A percentile compares a stretch with the other conserved stretches of the same genome.
Conservation (phyloP, 2,888 invertebrate genomes). For the Coecobrya sp. region DNA sequence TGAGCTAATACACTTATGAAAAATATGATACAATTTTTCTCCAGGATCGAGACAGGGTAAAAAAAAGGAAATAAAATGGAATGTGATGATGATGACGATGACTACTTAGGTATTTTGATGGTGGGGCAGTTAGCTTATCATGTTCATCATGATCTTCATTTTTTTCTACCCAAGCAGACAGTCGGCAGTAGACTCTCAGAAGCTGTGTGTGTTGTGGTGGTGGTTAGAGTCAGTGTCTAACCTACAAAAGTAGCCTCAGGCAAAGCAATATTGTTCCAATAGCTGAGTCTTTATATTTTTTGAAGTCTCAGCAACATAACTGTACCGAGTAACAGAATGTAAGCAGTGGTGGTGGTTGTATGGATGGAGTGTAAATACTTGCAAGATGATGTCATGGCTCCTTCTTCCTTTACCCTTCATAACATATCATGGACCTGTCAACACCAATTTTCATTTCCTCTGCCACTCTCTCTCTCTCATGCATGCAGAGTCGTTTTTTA, state of each 20-base stretch:
- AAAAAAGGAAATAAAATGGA: no score
- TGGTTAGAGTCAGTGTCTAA: background rate
- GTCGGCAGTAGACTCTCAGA: background rate
- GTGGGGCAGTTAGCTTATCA: background rate
- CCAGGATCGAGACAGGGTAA: no score
- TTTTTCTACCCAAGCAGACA: background rate
- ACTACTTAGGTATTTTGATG: background rate
- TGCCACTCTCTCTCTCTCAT: background rate
- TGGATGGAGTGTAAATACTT: slow-evolving; percentile 4
- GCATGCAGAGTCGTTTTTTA: background rate
- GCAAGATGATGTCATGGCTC: slow-evolving; percentile 10
- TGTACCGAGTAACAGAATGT: background rate
- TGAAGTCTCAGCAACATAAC: background rate
- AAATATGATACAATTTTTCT: no score
- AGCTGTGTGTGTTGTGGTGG: background rate
- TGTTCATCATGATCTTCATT: background rate
- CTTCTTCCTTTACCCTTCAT: slow-evolving; percentile 47
- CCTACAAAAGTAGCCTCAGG: background rate
- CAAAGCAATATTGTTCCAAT: background rate
- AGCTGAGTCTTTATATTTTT: background rate
- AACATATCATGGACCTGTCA: slow-evolving; percentile 47
- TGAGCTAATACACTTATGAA: no score
- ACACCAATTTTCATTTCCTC: slow-evolving; percentile 58
- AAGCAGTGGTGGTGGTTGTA: background rate
- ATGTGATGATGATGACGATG: no score